Percentiles rank a stretch among this genome's conserved stretches.
These are phyloP conservation scores for Drosophila tani DNA, from an alignment of 1,140 invertebrate genomes.

Conservation along the genomic window DNA sequence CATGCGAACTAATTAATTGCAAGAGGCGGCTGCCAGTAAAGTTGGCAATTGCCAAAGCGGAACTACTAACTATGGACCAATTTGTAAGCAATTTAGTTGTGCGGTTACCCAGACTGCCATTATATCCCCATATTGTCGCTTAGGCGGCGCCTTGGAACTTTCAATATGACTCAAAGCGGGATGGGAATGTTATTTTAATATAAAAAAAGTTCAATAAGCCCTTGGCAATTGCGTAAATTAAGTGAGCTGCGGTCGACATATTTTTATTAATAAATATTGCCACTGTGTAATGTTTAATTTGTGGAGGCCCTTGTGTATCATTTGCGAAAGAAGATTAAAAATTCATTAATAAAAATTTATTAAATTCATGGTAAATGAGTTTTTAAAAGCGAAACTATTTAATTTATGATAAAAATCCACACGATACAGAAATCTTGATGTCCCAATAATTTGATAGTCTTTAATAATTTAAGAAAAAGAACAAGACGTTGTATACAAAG, in stretches of 20 bases:
- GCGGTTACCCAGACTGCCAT: slow-evolving; percentile 6
- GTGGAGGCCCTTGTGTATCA: neutral
- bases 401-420: too few species aligned
- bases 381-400: too few species aligned
- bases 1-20: slow-evolving; percentile 36
- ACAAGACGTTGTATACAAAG: neutral
- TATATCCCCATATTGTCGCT: neutral
- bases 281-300: neutral
- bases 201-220: neutral
- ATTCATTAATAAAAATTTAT: neutral
- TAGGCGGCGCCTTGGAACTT: neutral
- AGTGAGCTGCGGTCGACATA: neutral
- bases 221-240: neutral
- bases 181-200: neutral
- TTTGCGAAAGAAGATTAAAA: neutral
- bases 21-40: slow-evolving; percentile 20
- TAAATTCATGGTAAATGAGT: neutral
- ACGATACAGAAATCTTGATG: too few species aligned
- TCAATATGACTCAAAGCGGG: neutral
- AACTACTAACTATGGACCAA: slow-evolving; percentile 30
- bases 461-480: neutral
- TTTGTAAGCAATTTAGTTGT: slow-evolving; percentile 26
- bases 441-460: too few species aligned
- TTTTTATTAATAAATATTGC: neutral
- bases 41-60: slow-evolving; percentile 10